A percentile compares a stretch with the other conserved stretches of the same genome.
These are phyloP conservation scores for Ifrita kowaldi DNA, from an alignment of 2,113 vertebrate genomes.

Conservation along the genomic window DNA sequence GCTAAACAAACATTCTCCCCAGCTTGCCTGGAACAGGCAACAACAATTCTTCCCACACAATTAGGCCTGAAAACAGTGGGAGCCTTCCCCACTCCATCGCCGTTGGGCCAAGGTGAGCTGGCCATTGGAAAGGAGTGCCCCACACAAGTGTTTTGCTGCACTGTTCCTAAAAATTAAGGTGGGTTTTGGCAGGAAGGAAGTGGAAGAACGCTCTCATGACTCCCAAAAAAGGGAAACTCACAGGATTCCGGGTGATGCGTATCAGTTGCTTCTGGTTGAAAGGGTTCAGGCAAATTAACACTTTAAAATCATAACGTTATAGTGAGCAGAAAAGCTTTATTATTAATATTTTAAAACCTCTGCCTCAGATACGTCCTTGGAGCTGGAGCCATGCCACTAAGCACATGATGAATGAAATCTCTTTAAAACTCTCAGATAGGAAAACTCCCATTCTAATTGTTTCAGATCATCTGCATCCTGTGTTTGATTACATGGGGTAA, in stretches of 20 bases:
- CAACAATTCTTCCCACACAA: background rate
- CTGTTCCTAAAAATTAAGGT: background rate
- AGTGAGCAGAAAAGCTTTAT: background rate
- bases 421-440: background rate
- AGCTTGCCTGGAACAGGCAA: background rate
- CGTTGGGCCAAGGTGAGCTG: background rate
- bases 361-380: background rate
- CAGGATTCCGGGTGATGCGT: background rate
- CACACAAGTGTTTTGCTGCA: background rate
- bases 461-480: slow-evolving; percentile 5
- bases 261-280: background rate
- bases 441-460: background rate
- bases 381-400: background rate
- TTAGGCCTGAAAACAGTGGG: background rate
- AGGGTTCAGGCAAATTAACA: background rate
- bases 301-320: background rate
- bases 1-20: background rate
- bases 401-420: background rate
- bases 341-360: background rate
- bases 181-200: background rate
- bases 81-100: rapidly evolving
- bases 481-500: background rate
- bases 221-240: background rate
- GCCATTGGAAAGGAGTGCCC: background rate
- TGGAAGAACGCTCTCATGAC: background rate